Evolutionary conservation across 2,113 vertebrate species (phyloP), one percentile per base, ranked within the genome.

Genomic region (Corythoichthys intestinalis): DNA sequence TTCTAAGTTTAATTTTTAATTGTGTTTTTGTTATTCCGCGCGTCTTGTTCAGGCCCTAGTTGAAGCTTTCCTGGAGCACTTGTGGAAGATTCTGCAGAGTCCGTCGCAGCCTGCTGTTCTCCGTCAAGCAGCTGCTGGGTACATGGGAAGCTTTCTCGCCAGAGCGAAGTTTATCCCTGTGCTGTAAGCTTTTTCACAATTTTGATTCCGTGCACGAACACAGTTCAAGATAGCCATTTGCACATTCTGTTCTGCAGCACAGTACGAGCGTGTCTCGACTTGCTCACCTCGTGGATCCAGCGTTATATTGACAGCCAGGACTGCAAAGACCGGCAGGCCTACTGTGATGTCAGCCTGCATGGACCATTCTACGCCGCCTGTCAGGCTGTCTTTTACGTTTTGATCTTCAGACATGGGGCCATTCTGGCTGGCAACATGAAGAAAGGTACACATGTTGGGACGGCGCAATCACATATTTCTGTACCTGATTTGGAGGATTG

Each of bases 11-110:
- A 34, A 38, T 53, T 39, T 68, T 2, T 65, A 34, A 56, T 2
- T 56, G 8, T 53, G 2, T 2, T 28, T 28, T 54, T 28, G 4
- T 54, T 7, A 28, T 54, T 54, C 50, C 0, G 47, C 8, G 75
- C 65, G 10, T 75, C n/a, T 47, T 28, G n/a, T 64, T 38, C 10
- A 98, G 97, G 94, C 92, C 1, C 87, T 99, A 17, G 93, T 96
- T 6, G 97, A 99, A 82, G 96, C 95, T 38, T 98, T 98, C 86
- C 85, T 98, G 87, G 96, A 99, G 66, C 96, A 98, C 87, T 92
- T 98, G 68, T 98, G 97, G 97, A 98, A 93, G 83, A 92, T 94
- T 67, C 67, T 98, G 7, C 94, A 95, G 74, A 94, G 87, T 83
- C 96, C 93, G 1, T 94, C 95, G 78, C 94, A 94, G 74, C 93